These are phyloP conservation scores for Mechanitis mazaeus DNA, from an alignment of 2,888 invertebrate species.

Conservation along the genomic window DNA sequence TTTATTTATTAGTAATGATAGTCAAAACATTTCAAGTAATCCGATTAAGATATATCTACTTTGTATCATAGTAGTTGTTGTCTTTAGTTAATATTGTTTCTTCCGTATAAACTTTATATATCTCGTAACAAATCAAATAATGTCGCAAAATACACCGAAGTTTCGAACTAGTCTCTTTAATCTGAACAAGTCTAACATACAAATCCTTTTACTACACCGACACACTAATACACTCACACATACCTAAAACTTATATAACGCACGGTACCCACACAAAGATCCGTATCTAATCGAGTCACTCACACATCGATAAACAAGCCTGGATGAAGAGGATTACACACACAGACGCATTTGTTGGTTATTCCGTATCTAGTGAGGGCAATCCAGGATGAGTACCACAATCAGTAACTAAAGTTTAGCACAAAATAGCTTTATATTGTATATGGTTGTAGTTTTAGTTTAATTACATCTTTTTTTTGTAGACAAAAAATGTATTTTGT, in stretches of 20 bases:
- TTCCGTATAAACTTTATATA: too few relatives aligned
- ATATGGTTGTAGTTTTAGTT: too few relatives aligned
- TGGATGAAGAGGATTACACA: conserved; percentile 27
- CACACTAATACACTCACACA: conserved; percentile 18
- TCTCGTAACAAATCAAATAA: not conserved
- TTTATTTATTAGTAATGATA: too few relatives aligned
- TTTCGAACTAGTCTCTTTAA: conserved; percentile 19
- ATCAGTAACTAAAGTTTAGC: conserved; percentile 10
- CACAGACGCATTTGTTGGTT: conserved; percentile 26
- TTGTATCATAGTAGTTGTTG: too few relatives aligned
- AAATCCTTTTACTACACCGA: conserved; percentile 25
- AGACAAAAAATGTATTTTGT: too few relatives aligned
- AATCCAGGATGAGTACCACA: conserved; percentile 16
- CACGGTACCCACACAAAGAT: conserved; percentile 20
- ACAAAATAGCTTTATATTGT: not conserved
- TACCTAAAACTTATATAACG: conserved; percentile 12
- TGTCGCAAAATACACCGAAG: conserved; percentile 14
- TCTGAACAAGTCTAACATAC: conserved; percentile 21
- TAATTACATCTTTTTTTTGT: too few relatives aligned
- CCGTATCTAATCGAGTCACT: conserved; percentile 17
- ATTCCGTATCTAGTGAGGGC: conserved; percentile 28
- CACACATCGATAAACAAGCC: conserved; percentile 22
- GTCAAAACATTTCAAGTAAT: too few relatives aligned
- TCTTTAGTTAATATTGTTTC: too few relatives aligned
- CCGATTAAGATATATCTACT: too few relatives aligned